Base-by-base conservation (phyloP, 2,113 vertebrate species). In the Melanostigma gelatinosum region DNA sequence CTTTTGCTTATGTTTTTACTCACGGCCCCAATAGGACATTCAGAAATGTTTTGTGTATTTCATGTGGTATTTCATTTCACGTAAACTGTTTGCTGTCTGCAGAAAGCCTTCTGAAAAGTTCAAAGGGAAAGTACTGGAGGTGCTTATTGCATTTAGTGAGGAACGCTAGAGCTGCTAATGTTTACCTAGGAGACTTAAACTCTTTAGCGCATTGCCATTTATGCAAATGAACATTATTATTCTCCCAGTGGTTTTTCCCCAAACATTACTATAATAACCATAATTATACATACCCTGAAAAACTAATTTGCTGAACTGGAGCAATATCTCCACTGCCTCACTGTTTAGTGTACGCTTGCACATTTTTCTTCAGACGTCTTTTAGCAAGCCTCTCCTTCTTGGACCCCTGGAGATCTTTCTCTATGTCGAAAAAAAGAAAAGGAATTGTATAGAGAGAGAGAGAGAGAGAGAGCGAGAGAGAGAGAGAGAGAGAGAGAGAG, bases 201-300 rank as follows among this genome's bases (percentile, higher is more conserved):
- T 63, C 88, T 89, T 89, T 86, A 90, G 84, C 87, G 85, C 79
- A 55, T 62, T 82, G 77, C 77, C 80, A 82, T 74, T 77, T 74
- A 90, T 91, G 87, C 85, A 89, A 90, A 90, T 87, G 48, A 91
- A 83, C 64, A 85, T 71, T 61, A 86, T 77, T 89, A 77, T 73
- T 83, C 77, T 91, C 84, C 73, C 79, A 84, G 62, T 46, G 71
- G 77, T 83, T 89, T 87, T 88, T 88, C 83, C 40, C 29, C 73
- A 80, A 89, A 84, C 84, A 85, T 78, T 87, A 80, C 83, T 85
- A 78, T 84, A 85, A 92, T 92, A 91, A 88, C 83, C 82, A 85
- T 91, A 87, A 89, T 92, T 88, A 88, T 62, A 85, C 67, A 88
- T 67, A 87, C 67, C 58, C 66, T 82, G 67, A 77, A 57, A 65